Evolutionary conservation across 2,888 invertebrate species (phyloP).

Genomic region (Sympetrum striolatum): DNA sequence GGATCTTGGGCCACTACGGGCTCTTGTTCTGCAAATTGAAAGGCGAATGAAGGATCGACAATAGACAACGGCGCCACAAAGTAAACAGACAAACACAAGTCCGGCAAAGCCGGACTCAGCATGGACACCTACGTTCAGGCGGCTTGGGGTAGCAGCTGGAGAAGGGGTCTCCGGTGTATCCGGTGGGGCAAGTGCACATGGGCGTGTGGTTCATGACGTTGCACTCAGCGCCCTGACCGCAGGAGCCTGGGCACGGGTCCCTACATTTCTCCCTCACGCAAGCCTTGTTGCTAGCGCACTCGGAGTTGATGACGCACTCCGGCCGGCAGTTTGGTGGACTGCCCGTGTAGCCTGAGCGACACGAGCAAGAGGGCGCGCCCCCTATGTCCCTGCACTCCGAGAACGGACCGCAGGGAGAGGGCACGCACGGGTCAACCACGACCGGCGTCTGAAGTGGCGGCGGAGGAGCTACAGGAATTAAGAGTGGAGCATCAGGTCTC

Average conservation of each 20-base stretch:
- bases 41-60: not conserved
- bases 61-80: not conserved
- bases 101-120: not conserved
- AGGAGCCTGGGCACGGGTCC: constrained; percentile 67
- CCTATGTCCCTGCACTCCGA: constrained; percentile 54
- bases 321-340: constrained; percentile 66
- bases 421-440: constrained; percentile 62
- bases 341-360: constrained; percentile 65
- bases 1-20: constrained; percentile 49
- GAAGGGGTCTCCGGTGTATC: constrained; percentile 79
- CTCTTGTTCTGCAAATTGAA: constrained; percentile 36
- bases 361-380: constrained; percentile 60
- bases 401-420: constrained; percentile 60
- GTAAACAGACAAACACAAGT: not conserved
- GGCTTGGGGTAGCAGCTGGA: constrained; percentile 69
- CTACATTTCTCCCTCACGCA: constrained; percentile 69
- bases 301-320: constrained; percentile 67
- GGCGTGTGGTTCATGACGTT: constrained; percentile 76
- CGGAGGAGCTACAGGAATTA: constrained; percentile 31
- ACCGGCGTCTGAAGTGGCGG: constrained; percentile 50
- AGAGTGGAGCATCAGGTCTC: not conserved
- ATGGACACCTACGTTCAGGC: constrained; percentile 12
- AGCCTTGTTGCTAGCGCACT: constrained; percentile 64
- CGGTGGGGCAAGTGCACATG: constrained; percentile 75
- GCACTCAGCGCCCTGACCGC: constrained; percentile 65